Conservation (phyloP, 1,140 invertebrate genomes). For the Heliconius melpomene region DNA sequence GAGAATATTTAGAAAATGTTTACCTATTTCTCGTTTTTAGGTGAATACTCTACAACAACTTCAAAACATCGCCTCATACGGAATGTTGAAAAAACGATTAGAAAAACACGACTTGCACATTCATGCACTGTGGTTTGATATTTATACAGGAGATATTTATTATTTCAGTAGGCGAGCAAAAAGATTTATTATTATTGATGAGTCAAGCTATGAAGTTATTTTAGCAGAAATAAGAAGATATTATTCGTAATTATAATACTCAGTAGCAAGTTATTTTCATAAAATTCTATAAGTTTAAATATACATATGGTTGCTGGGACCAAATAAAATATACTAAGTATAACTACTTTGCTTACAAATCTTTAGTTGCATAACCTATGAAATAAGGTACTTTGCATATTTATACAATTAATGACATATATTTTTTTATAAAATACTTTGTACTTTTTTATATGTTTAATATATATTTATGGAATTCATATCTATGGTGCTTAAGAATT, state of each 20-base stretch:
- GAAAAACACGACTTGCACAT: constrained; percentile 92
- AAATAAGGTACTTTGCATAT: no score
- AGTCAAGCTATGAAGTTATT: constrained; percentile 87
- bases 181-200: constrained; percentile 91
- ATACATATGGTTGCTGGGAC: background rate
- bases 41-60: constrained; percentile 97
- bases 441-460: no score
- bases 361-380: no score
- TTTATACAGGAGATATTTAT: constrained; percentile 97
- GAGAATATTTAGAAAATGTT: background rate
- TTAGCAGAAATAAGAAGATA: constrained; percentile 89
- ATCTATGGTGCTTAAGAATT: no score
- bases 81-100: constrained; percentile 92
- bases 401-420: no score
- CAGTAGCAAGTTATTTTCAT: background rate
- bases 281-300: background rate
- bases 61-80: constrained; percentile 96
- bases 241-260: constrained; percentile 84
- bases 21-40: constrained; percentile 72
- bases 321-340: background rate
- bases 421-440: no score
- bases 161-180: constrained; percentile 94
- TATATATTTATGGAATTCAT: no score
- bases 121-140: constrained; percentile 98
- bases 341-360: background rate